These are phyloP conservation scores for Heliconius eleuchia DNA, from an alignment of 1,140 invertebrate species.

Conservation along the genomic window DNA sequence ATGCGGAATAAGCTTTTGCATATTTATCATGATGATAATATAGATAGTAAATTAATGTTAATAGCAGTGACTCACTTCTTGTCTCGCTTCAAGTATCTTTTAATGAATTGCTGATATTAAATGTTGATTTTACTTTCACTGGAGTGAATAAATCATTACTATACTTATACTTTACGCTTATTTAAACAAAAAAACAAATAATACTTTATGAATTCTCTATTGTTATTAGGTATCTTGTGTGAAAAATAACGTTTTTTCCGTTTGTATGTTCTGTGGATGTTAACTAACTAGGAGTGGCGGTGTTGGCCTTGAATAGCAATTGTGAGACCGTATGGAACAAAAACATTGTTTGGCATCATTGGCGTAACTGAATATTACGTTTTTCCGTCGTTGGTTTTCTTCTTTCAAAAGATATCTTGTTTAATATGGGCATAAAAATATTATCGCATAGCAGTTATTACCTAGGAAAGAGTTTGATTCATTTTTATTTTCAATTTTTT, in stretches of 20 bases:
- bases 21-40: neutral
- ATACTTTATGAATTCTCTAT: neutral
- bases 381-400: neutral
- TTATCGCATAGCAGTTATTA: no score
- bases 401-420: neutral
- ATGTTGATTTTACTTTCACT: neutral
- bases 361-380: neutral
- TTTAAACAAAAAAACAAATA: no score
- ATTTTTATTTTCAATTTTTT: no score
- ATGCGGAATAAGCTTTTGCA: neutral
- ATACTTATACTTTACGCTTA: no score
- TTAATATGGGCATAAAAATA: neutral
- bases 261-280: neutral
- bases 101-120: neutral
- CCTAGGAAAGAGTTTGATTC: no score
- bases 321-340: conserved; percentile 2
- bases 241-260: neutral
- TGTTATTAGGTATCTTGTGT: neutral
- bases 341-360: neutral
- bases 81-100: neutral
- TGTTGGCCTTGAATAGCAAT: conserved; percentile 4
- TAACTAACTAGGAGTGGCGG: neutral
- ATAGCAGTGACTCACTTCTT: neutral
- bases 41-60: no score
- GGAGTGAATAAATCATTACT: no score